Evolutionary conservation across 2,888 invertebrate genomes (phyloP).

Genomic region (Tholera decimalis): DNA sequence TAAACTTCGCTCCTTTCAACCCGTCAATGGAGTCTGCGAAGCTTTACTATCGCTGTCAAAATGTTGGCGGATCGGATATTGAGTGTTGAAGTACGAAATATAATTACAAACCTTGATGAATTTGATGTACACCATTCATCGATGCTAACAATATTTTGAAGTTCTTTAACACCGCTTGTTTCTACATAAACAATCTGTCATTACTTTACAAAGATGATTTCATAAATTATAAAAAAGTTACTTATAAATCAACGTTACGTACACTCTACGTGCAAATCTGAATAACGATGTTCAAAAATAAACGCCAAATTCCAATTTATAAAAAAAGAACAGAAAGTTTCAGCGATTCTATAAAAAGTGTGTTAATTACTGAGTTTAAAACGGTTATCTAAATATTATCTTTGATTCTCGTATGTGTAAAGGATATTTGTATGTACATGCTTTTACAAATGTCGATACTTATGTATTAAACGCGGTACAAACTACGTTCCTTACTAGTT

Average conservation of each 20-base stretch:
- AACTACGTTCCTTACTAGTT: conserved; percentile 29
- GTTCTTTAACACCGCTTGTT: conserved; percentile 26
- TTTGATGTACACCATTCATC: conserved; percentile 32
- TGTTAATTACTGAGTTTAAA: conserved; percentile 25
- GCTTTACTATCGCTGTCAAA: conserved; percentile 60
- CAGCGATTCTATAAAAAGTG: conserved; percentile 33
- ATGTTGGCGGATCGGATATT: conserved; percentile 40
- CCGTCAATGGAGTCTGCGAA: conserved; percentile 59
- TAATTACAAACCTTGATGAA: conserved; percentile 41
- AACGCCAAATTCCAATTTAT: conserved; percentile 29
- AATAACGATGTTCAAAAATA: conserved; percentile 26
- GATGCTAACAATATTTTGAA: conserved; percentile 34
- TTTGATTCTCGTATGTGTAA: conserved; percentile 34
- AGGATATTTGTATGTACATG: conserved; percentile 44
- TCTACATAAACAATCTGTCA: conserved; percentile 24
- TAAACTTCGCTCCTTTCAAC: conserved; percentile 55
- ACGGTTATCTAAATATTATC: conserved; percentile 44
- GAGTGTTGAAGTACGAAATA: conserved; percentile 45
- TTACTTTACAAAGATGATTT: conserved; percentile 32
- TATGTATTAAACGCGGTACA: neutral
- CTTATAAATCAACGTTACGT: conserved; percentile 33
- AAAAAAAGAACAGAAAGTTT: conserved; percentile 6
- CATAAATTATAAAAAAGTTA: conserved; percentile 19
- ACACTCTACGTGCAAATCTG: conserved; percentile 19
- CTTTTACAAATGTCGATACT: conserved; percentile 10